phyloP scores from a whole-genome alignment of 2,113 vertebrate species.

The Bos indicus region DNA sequence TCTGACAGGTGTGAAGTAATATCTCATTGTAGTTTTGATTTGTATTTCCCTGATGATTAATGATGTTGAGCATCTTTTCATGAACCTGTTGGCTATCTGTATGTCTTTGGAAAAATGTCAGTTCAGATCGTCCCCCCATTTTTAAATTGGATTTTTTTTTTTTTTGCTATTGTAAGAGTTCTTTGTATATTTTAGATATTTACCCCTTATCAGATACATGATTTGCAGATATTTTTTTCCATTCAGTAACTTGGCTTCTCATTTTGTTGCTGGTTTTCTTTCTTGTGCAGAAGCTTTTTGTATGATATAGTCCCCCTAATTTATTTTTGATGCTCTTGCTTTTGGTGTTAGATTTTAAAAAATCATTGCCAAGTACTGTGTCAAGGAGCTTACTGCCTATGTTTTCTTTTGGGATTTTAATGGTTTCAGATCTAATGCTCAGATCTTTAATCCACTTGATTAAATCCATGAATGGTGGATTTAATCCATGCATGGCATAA shows the following conservation, averaged over 20 bases:
- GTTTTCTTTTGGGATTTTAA: background rate
- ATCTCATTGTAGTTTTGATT: background rate
- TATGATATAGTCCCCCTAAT: background rate
- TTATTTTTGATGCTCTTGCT: background rate
- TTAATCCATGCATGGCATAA: background rate
- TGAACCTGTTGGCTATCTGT: background rate
- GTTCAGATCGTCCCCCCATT: background rate
- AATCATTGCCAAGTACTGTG: background rate
- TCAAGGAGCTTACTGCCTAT: background rate
- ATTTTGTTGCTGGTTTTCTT: background rate
- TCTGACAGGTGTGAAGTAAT: background rate
- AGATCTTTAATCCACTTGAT: background rate
- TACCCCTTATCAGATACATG: background rate
- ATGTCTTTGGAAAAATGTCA: background rate
- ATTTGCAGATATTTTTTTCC: background rate
- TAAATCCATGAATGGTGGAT: background rate
- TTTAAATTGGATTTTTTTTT: background rate
- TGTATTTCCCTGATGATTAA: background rate
- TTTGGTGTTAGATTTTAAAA: background rate
- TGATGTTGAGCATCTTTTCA: background rate
- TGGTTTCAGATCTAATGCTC: background rate
- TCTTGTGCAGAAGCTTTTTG: background rate
- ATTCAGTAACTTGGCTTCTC: background rate
- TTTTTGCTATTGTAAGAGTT: background rate
- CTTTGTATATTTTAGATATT: background rate